phyloP scores from a whole-genome alignment of 92 coral and sea anemone species.

The Heliopora coerulea region DNA sequence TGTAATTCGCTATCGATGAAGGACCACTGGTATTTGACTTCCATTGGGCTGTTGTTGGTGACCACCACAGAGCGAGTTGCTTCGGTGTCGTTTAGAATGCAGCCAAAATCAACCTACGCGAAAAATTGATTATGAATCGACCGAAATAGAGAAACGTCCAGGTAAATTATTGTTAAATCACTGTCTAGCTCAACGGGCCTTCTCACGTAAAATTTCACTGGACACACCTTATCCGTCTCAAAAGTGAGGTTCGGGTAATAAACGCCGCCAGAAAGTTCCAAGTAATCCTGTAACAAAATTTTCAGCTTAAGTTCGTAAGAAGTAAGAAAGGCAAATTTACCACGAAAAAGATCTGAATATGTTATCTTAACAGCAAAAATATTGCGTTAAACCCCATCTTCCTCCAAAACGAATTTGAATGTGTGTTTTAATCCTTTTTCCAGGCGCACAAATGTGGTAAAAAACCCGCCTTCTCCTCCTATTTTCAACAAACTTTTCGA shows the following conservation, averaged over 20 bases:
- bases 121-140: not conserved
- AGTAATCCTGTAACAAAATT: constrained; percentile 20
- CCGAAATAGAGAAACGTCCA: too few species aligned
- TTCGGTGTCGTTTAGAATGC: constrained; percentile 95
- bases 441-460: too few species aligned
- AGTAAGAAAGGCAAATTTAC: constrained; percentile 1
- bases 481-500: too few species aligned
- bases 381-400: too few species aligned
- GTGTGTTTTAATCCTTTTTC: too few species aligned
- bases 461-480: too few species aligned
- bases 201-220: too few species aligned
- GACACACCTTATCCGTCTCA: constrained; percentile 70
- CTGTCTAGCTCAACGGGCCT: too few species aligned
- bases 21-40: constrained; percentile 93
- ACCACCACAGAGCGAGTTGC: constrained; percentile 80
- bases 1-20: constrained; percentile 79
- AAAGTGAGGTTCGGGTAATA: constrained; percentile 58
- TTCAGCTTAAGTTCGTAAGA: not conserved
- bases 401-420: too few species aligned
- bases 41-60: constrained; percentile 97
- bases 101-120: constrained; percentile 92
- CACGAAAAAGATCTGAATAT: not conserved
- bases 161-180: too few species aligned
- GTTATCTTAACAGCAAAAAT: too few species aligned
- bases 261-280: constrained; percentile 4